These are phyloP conservation scores for Spicauda simplicius DNA, from an alignment of 2,888 invertebrate species.

Conservation along the genomic window DNA sequence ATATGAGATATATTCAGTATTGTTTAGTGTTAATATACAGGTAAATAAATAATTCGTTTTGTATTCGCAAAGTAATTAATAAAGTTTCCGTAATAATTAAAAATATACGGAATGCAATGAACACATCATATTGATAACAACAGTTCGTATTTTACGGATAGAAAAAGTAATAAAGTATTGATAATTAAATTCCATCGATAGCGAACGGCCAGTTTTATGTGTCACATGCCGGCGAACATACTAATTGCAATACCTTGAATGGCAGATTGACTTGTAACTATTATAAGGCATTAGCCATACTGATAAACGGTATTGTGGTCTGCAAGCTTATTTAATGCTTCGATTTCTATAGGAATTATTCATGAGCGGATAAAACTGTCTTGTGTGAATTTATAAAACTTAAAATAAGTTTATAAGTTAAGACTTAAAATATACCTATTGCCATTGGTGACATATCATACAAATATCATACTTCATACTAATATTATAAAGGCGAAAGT, in stretches of 20 bases:
- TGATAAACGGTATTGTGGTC: constrained; percentile 16
- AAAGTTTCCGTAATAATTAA: background rate
- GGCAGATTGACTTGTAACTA: constrained; percentile 30
- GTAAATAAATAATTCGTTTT: constrained; percentile 49
- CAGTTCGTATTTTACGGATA: constrained; percentile 17
- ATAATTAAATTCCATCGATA: constrained; percentile 18
- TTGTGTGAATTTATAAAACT: background rate
- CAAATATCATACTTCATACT: no score
- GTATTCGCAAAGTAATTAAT: background rate
- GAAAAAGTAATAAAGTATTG: constrained; percentile 7
- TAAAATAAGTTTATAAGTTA: background rate
- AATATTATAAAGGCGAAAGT: no score
- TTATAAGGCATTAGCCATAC: constrained; percentile 21
- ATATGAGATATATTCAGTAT: constrained; percentile 74
- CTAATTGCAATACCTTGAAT: constrained; percentile 31
- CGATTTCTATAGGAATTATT: background rate
- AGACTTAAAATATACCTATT: no score
- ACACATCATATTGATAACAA: background rate
- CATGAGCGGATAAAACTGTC: background rate
- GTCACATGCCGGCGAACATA: constrained; percentile 26
- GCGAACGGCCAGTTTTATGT: constrained; percentile 19
- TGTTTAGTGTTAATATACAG: constrained; percentile 71
- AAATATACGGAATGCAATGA: background rate
- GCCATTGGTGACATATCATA: no score
- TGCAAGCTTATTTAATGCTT: background rate